Evolutionary conservation across 2,797 vertebrate species (phyloP), one percentile per base, ranked within the genome.

Genomic region (Ceyx erithaca): DNA sequence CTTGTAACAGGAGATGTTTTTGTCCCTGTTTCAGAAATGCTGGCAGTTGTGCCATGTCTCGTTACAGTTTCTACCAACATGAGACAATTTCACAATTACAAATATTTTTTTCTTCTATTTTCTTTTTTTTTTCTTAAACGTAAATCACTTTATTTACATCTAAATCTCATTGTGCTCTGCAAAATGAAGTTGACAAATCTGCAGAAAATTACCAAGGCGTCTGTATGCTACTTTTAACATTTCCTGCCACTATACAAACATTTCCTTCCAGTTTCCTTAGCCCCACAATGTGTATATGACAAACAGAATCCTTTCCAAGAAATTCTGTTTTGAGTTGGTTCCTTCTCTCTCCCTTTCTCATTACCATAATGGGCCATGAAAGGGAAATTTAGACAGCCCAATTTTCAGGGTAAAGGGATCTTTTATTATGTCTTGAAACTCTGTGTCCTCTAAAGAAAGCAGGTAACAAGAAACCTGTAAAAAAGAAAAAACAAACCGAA

Each of bases 231-330:
- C 82, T 91, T 93, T 93, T 55, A 91, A 88, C 51, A 68, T 82
- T 92, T 94, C 78, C 92, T 88, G 46, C 17, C 52, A 51, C 72
- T 72, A 35, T 12, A 83, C 26, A 73, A 92, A 89, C 45, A 87
- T 86, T 94, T 95, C 68, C 58, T 87, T 84, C 18, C 55, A 78
- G 77, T 90, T 93, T 89, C 48, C 49, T 93, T n/a, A 76, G 33
- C 51, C 12, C 37, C 46, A 62, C n/a, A 77, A 80, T 16, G 13
- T 19, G 4, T n/a, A 37, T 40, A 41, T 31, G 61, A 87, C 31
- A 93, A 92, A 85, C n/a, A 90, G 66, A 79, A 87, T 31, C 31
- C n/a, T 71, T 48, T 77, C 33, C 23, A 85, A 83, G 33, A 90
- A 93, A 85, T 64, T 81, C 26, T 86, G 30, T 14, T 91, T 92